phyloP scores from a whole-genome alignment of 2,888 invertebrate species.

The Melinaea marsaeus region DNA sequence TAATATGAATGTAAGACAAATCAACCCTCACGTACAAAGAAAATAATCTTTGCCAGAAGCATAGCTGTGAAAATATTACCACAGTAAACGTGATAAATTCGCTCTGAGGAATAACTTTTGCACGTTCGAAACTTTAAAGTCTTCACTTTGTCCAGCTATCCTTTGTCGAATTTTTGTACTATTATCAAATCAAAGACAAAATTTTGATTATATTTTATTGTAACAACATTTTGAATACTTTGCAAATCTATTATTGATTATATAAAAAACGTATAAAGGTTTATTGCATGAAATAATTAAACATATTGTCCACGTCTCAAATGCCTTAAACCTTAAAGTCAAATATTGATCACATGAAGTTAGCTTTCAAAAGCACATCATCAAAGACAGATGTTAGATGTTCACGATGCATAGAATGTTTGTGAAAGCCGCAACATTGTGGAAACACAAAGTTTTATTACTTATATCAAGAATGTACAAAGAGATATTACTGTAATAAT shows the following conservation, averaged over 20 bases:
- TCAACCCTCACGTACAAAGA: constrained; percentile 47
- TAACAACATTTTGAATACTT: constrained; percentile 13
- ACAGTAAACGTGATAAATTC: constrained; percentile 65
- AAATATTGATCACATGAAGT: background rate
- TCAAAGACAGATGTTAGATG: constrained; percentile 54
- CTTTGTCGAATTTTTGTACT: constrained; percentile 34
- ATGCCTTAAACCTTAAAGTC: background rate
- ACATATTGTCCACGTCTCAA: no score
- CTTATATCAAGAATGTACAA: constrained; percentile 55
- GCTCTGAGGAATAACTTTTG: constrained; percentile 52
- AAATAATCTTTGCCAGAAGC: constrained; percentile 67
- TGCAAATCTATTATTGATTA: no score
- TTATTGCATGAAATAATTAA: no score
- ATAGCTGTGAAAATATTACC: constrained; percentile 64
- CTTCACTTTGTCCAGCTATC: constrained; percentile 42
- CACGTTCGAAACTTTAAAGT: constrained; percentile 51
- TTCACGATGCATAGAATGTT: constrained; percentile 61
- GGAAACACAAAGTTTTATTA: constrained; percentile 68
- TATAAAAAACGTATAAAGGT: no score
- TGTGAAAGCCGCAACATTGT: constrained; percentile 51
- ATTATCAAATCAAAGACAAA: constrained; percentile 26
- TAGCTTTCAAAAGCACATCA: constrained; percentile 34
- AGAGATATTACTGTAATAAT: constrained; percentile 55
- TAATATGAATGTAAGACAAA: constrained; percentile 34
- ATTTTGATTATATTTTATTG: constrained; percentile 25